These are phyloP conservation scores for Lathamus discolor DNA, from an alignment of 2,113 vertebrate species.

Conservation along the genomic window DNA sequence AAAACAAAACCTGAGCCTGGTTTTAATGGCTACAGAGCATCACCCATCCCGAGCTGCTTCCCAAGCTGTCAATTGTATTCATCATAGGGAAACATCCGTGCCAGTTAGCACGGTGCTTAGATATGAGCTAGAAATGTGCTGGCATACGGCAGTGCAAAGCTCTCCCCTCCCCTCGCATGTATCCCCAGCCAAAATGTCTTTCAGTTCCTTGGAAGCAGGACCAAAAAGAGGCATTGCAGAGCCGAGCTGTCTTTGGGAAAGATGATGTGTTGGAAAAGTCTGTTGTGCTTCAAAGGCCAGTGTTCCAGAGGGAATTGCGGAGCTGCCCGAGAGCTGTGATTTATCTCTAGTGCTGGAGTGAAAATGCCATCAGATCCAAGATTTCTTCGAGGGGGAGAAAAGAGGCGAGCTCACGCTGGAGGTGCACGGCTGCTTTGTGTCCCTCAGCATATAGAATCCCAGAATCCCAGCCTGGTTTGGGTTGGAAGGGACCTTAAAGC, in stretches of 20 bases:
- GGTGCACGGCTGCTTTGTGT: accelerated
- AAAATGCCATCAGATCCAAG: background rate
- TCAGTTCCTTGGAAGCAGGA: background rate
- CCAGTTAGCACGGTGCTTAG: background rate
- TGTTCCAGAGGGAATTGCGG: background rate
- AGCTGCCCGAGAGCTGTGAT: background rate
- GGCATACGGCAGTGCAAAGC: background rate
- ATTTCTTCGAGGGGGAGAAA: background rate
- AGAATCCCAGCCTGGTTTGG: background rate
- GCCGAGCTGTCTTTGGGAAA: background rate
- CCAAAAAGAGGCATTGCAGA: background rate
- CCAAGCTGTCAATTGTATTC: background rate
- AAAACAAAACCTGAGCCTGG: background rate
- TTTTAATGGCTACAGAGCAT: background rate
- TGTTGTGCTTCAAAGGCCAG: accelerated
- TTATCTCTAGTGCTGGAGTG: background rate
- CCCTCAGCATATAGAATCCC: background rate
- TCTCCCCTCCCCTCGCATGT: accelerated
- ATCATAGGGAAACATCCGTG: accelerated
- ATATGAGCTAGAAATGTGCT: background rate
- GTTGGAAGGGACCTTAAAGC: background rate
- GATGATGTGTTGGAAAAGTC: background rate
- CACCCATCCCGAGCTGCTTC: background rate
- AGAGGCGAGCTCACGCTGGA: accelerated
- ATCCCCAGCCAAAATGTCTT: background rate